Evolutionary conservation across 2,797 vertebrate genomes (phyloP).

Genomic region (Hippocampus kuda): DNA sequence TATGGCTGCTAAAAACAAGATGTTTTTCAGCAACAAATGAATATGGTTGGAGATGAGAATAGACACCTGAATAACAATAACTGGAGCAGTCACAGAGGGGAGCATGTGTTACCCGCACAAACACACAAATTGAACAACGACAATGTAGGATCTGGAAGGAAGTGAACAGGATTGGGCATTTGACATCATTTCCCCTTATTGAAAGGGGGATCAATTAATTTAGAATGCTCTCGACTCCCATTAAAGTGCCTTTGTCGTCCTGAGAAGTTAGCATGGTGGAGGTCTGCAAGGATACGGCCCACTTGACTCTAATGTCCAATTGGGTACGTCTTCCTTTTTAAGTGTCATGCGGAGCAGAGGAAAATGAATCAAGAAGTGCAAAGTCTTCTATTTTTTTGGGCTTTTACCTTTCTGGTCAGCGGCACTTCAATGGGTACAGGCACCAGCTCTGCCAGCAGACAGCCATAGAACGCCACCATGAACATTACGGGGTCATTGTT

Average conservation of each 20-base stretch:
- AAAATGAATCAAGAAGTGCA: background rate
- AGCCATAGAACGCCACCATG: constrained; percentile 95
- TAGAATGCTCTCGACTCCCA: background rate
- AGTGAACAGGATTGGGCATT: no score
- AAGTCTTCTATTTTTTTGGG: background rate
- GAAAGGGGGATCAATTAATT: background rate
- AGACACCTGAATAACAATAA: background rate
- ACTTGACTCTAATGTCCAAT: background rate
- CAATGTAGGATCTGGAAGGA: background rate
- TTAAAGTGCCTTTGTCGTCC: background rate
- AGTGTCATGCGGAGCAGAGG: background rate
- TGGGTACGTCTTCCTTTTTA: background rate
- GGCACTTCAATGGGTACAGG: constrained; percentile 96
- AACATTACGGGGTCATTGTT: constrained; percentile 95
- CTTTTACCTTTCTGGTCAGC: constrained; percentile 85
- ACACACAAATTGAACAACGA: background rate
- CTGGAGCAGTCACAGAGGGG: background rate
- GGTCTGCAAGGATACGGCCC: background rate
- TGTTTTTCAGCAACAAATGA: background rate
- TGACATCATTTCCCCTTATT: background rate
- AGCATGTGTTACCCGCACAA: background rate
- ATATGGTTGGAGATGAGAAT: background rate
- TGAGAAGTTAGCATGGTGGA: background rate
- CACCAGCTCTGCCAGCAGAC: constrained; percentile 88
- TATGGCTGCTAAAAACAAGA: background rate